Evolutionary conservation across 2,113 vertebrate genomes (phyloP).

Genomic region (Tylochromis polylepis): DNA sequence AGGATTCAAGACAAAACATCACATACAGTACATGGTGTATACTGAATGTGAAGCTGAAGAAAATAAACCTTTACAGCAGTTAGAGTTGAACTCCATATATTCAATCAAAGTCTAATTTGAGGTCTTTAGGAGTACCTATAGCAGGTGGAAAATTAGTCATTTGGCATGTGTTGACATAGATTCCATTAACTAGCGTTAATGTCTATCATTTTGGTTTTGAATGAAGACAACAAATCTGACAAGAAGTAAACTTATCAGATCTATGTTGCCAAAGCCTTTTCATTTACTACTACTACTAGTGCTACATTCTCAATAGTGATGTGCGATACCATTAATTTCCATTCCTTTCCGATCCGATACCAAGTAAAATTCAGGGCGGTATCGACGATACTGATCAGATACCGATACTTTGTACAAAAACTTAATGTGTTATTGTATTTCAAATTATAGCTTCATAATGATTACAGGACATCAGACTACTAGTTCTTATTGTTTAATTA

Average conservation of each 20-base stretch:
- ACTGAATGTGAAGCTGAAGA: background rate
- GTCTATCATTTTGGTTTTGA: background rate
- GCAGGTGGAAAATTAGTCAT: background rate
- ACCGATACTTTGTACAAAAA: too few species aligned
- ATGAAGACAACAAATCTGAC: background rate
- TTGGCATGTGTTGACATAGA: background rate
- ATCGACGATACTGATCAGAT: too few species aligned
- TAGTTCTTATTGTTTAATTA: too few species aligned
- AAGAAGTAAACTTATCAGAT: background rate
- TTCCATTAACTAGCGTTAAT: background rate
- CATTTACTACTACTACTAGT: background rate
- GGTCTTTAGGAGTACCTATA: background rate
- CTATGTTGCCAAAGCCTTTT: background rate
- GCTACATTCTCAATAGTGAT: too few species aligned
- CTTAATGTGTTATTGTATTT: too few species aligned
- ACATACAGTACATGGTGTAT: accelerated
- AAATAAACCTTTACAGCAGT: background rate
- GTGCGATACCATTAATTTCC: too few species aligned
- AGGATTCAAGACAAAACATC: background rate
- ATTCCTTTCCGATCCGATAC: too few species aligned
- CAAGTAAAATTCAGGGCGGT: too few species aligned
- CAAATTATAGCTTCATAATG: too few species aligned
- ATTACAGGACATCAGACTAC: too few species aligned
- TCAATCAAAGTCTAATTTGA: background rate
- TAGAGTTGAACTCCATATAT: background rate